Evolutionary conservation across 2,113 vertebrate genomes (phyloP).

Genomic region (Muntiacus muntjak): DNA sequence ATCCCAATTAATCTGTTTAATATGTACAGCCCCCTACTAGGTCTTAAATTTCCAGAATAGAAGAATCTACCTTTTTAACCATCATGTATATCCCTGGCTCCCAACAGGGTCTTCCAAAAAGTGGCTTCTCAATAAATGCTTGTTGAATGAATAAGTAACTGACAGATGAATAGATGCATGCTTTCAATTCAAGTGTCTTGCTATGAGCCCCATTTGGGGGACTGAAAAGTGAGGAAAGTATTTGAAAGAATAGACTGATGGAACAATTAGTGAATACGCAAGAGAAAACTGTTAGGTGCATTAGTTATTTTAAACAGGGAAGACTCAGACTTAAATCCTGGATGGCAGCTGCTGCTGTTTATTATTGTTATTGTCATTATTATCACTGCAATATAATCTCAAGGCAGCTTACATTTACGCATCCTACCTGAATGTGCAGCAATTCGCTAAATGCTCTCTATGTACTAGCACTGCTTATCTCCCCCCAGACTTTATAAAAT

Average conservation of each 20-base stretch:
- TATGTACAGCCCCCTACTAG: neutral
- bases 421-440: conserved; percentile 75
- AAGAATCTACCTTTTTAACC: neutral
- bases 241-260: conserved; percentile 63
- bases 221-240: conserved; percentile 36
- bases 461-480: conserved; percentile 44
- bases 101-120: neutral
- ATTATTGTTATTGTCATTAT: neutral
- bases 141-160: neutral
- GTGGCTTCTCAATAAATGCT: neutral
- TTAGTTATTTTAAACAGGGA: neutral
- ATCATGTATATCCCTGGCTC: neutral
- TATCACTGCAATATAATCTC: neutral
- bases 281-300: conserved; percentile 60
- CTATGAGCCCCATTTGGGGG: neutral
- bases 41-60: neutral
- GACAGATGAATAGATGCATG: neutral
- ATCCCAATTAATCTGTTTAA: neutral
- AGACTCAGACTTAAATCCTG: neutral
- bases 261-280: neutral
- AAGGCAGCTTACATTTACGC: neutral
- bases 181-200: neutral
- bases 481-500: neutral
- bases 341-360: neutral
- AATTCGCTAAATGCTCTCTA: conserved; percentile 68